A percentile compares a stretch with the other conserved stretches of the same genome.
phyloP scores from a whole-genome alignment of 2,113 vertebrate species.

The Salvator merianae region DNA sequence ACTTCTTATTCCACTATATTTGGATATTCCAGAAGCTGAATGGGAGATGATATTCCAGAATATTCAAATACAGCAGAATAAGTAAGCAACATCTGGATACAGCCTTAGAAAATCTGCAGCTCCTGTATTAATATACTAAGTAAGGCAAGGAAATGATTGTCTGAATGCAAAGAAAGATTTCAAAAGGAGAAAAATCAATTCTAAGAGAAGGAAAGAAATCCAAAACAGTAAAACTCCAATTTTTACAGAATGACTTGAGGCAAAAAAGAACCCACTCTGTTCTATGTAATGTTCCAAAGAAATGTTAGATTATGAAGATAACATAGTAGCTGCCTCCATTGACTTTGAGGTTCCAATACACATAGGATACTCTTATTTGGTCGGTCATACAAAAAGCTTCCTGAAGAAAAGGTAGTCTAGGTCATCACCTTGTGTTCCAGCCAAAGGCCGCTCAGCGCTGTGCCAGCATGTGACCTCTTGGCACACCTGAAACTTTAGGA shows the following conservation, averaged over 20 bases:
- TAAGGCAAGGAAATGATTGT: conserved; percentile 48
- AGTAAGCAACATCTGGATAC: no score
- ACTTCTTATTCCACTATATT: no score
- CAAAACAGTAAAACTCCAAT: neutral
- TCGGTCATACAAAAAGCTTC: neutral
- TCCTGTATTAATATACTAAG: neutral
- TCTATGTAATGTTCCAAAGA: neutral
- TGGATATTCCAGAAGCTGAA: no score
- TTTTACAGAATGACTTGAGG: neutral
- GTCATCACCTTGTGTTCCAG: neutral
- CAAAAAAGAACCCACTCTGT: neutral
- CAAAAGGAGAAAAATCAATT: neutral
- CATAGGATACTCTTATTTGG: neutral
- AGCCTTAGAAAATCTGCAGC: neutral
- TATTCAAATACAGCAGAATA: no score
- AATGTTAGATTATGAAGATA: neutral
- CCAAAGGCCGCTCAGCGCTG: neutral
- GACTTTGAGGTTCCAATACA: neutral
- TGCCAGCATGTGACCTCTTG: neutral
- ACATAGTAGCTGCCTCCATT: neutral
- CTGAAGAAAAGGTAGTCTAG: neutral
- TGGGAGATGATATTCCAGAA: no score
- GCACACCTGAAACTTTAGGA: neutral
- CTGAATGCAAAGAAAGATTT: conserved; percentile 12
- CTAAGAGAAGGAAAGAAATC: neutral